Base-by-base conservation (phyloP, 2,888 invertebrate species). In the Drosophila atroscutellata region DNA sequence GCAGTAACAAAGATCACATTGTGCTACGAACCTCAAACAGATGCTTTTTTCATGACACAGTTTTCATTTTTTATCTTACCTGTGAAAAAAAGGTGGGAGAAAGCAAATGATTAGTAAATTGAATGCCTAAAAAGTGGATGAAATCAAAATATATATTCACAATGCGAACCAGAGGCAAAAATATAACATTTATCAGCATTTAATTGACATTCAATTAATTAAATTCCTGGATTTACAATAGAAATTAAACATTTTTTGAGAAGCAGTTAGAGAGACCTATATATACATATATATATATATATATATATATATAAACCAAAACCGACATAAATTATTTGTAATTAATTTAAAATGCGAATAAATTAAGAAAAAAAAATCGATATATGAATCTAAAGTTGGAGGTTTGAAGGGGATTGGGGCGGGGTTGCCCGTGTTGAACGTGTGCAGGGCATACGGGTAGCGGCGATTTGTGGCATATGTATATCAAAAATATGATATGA, bases 401-500 rank as follows among this genome's bases (percentile, higher is more conserved):
- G n/a, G 39, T 1, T 9, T 42, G 2, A 2, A 2, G n/a, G 36
- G 15, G 20, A 9, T 32, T 32, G 32, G 32, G 9, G 0, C 9
- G 32, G 30, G 30, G 30, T 8, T 20, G 24, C 2, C 30, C 3
- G 11, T 8, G 20, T 26, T 26, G 34, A 13, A 6, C 34, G 32
- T n/a, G 20, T 62, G 30, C 36, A 30, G 50, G 54, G 24, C 54
- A 49, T 50, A 5, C 18, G 26, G n/a, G 18, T 3, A 6, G 2
- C 20, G 9, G 30, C 9, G 59, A 28, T 32, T 49, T 61, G 3
- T 15, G 45, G 42, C 61, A 54, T 66, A 63, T 68, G 62, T 69
- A 18, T 67, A 77, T 67, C 54, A 70, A 68, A 71, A 81, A 67
- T 67, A 81, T 80, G 71, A 75, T 66, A 52, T 77, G 62, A 54